Evolutionary conservation across 2,113 vertebrate genomes (phyloP).

Genomic region (Xiphias gladius): DNA sequence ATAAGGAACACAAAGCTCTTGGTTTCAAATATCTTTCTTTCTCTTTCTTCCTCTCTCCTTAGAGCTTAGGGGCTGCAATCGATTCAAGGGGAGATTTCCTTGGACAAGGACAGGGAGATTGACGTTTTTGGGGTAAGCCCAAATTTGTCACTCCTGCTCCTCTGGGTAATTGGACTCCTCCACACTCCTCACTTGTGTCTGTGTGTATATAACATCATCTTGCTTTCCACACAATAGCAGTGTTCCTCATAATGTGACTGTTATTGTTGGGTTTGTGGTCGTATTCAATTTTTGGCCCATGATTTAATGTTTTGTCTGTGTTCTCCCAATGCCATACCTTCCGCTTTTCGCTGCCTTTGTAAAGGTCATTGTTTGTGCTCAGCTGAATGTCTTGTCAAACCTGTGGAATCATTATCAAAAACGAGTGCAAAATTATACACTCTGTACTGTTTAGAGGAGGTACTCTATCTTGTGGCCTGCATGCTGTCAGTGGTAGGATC

Average conservation of each 20-base stretch:
- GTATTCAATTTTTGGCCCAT: constrained; percentile 9
- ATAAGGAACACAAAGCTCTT: constrained; percentile 76
- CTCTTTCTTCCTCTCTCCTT: constrained; percentile 61
- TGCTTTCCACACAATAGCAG: constrained; percentile 12
- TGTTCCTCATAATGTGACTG: constrained; percentile 56
- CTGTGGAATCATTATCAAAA: constrained; percentile 25
- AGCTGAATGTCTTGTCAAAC: constrained; percentile 23
- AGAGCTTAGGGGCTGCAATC: constrained; percentile 74
- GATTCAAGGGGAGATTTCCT: constrained; percentile 76
- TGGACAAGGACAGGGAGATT: constrained; percentile 70
- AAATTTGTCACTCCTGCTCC: constrained; percentile 74
- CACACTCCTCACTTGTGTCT: constrained; percentile 42
- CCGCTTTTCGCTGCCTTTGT: constrained; percentile 16
- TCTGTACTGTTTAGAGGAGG: constrained; percentile 20
- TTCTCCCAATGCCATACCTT: constrained; percentile 23
- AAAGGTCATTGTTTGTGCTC: constrained; percentile 36
- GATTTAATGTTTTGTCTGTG: constrained; percentile 12
- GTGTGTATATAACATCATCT: constrained; percentile 35
- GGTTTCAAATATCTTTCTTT: constrained; percentile 73
- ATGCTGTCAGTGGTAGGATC: constrained; percentile 50
- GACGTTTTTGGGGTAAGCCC: constrained; percentile 82
- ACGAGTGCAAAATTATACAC: neutral
- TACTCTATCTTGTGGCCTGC: constrained; percentile 31
- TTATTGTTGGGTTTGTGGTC: constrained; percentile 41
- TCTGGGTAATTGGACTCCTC: constrained; percentile 61